Evolutionary conservation across 2,113 vertebrate species (phyloP).

Genomic region (Abramis brama): DNA sequence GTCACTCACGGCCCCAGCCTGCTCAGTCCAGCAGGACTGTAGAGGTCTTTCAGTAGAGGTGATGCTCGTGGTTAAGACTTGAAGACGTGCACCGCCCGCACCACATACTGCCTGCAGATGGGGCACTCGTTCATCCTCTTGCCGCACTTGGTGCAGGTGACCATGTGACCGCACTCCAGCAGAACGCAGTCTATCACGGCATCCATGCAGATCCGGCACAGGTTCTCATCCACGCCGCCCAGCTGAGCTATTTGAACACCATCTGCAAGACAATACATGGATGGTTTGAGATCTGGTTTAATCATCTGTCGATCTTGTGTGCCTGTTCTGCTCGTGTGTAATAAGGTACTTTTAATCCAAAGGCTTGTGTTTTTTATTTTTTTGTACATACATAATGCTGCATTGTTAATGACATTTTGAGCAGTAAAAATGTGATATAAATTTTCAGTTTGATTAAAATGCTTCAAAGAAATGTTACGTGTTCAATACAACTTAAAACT

Average conservation of each 20-base stretch:
- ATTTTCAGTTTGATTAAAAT: background rate
- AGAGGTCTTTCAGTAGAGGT: background rate
- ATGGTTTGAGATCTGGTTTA: background rate
- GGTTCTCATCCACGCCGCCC: slow-evolving; percentile 83
- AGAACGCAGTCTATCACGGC: slow-evolving; percentile 96
- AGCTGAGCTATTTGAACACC: slow-evolving; percentile 82
- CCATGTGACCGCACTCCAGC: slow-evolving; percentile 98
- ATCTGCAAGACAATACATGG: slow-evolving; percentile 72
- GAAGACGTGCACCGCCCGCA: slow-evolving; percentile 96
- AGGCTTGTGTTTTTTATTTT: background rate
- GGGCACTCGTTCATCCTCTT: slow-evolving; percentile 98
- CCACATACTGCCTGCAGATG: slow-evolving; percentile 97
- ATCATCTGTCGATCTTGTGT: background rate
- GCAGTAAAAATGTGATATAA: background rate
- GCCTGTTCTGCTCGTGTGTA: background rate
- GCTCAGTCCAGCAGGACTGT: background rate
- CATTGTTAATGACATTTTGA: background rate
- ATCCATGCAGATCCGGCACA: slow-evolving; percentile 99
- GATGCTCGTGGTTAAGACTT: slow-evolving; percentile 79
- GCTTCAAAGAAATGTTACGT: too few species aligned
- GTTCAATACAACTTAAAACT: background rate
- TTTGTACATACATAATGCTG: background rate
- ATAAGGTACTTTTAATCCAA: background rate
- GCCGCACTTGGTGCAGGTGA: slow-evolving; percentile 97
- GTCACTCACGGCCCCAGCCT: background rate